Evolutionary conservation across 2,888 invertebrate species (phyloP), one percentile per base, ranked within the genome.

Genomic region (Asteroscopus sphinx): DNA sequence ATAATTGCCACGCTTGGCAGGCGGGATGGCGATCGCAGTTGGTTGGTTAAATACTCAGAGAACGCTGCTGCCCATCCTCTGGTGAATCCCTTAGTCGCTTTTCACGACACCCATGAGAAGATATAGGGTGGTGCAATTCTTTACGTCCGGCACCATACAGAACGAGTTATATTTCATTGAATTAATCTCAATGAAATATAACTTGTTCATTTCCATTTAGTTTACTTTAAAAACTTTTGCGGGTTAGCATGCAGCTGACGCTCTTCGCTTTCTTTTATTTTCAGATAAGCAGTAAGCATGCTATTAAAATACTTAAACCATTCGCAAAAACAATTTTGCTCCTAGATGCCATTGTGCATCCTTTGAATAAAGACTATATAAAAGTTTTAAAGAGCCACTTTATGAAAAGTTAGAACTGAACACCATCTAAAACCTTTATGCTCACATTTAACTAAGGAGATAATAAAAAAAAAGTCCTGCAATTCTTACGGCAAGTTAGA

Each of bases 361-460:
- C 51, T 32, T 33, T 54, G 35, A 54, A 57, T 42, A 62, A 57
- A 52, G 28, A 53, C 17, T 12, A 48, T 51, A 8, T 46, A 16
- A 64, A 68, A 73, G 53, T 47, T 11, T 30, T 51, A 5, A 54
- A 63, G 26, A 51, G 8, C 26, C n/a, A n/a, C 47, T 37, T 59
- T 66, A 66, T 57, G 51, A 40, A 59, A 64, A 73, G 58, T 59
- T 57, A 30, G 33, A 56, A 54, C 40, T 30, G 33, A 56, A 54
- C 40, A 60, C 47, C 53, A 46, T 56, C 53, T 58, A 53, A 53
- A 68, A 42, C 54, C 47, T 67, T 62, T 47, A 55, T 30, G 44
- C 42, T 21, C 9, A 46, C 57, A 40, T 60, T 62, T 55, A 65
- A 62, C 28, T 53, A 33, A 54, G 41, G 21, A 54, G 37, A 48